These are phyloP conservation scores for Tragelaphus scriptus DNA, from an alignment of 2,113 vertebrate genomes.

Conservation along the genomic window DNA sequence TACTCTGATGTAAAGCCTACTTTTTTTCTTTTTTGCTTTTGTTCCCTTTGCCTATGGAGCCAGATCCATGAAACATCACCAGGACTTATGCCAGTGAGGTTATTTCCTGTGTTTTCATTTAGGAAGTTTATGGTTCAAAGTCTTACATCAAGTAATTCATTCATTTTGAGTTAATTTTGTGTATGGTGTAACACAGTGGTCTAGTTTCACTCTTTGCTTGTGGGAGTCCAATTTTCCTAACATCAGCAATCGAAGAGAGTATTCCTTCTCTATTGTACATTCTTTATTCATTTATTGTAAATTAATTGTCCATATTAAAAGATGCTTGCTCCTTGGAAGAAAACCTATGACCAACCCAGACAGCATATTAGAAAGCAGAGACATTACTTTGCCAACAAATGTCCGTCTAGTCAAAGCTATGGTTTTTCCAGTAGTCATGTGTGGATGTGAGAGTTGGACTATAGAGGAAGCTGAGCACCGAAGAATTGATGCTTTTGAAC, in stretches of 20 bases:
- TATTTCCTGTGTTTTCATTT: neutral
- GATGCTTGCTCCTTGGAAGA: neutral
- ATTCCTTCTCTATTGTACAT: neutral
- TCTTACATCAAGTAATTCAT: neutral
- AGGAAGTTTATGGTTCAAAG: neutral
- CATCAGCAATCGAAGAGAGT: neutral
- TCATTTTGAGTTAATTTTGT: neutral
- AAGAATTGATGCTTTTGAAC: neutral
- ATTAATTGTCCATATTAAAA: neutral
- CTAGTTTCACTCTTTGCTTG: neutral
- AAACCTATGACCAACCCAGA: neutral
- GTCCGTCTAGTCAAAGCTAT: neutral
- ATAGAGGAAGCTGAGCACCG: neutral
- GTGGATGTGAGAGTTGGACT: neutral
- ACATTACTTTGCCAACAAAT: neutral
- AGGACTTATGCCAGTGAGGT: neutral
- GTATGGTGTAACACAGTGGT: neutral
- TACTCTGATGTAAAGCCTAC: neutral
- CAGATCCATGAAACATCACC: neutral
- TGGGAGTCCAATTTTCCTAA: neutral
- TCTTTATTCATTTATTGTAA: neutral
- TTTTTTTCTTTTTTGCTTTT: neutral
- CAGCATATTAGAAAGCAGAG: neutral
- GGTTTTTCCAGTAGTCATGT: neutral
- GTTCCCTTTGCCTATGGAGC: neutral